Conservation (phyloP, 1,140 invertebrate genomes). For the Drosophila quadrilineata region DNA sequence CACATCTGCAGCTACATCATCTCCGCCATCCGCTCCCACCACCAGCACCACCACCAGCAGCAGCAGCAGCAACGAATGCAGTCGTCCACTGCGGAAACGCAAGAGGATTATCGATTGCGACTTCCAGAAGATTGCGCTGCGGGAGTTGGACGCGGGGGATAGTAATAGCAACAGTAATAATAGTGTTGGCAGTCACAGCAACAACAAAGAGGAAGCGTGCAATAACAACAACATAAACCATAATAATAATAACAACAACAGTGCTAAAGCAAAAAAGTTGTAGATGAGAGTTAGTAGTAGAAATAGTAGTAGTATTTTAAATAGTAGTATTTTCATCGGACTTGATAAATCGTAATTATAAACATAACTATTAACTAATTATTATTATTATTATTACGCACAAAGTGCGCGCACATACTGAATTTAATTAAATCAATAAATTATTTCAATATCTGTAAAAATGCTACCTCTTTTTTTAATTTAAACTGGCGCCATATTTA, state of each 20-base stretch:
- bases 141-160: conserved; percentile 61
- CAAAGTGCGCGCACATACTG: conserved; percentile 20
- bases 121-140: conserved; percentile 71
- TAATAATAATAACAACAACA: conserved; percentile 42
- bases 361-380: background rate
- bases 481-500: background rate
- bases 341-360: conserved; percentile 16
- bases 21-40: background rate
- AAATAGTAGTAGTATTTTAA: conserved; percentile 27
- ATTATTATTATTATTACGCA: conserved; percentile 16
- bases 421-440: conserved; percentile 37
- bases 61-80: conserved; percentile 81
- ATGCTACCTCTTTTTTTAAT: too few species aligned
- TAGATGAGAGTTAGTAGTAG: conserved; percentile 16
- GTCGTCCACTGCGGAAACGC: conserved; percentile 84
- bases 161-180: conserved; percentile 5
- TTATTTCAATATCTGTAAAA: conserved; percentile 34
- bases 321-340: conserved; percentile 26
- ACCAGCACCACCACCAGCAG: background rate
- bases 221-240: conserved; percentile 51
- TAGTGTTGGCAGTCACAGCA: conserved; percentile 7
- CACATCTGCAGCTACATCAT: conserved; percentile 4
- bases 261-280: conserved; percentile 67
- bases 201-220: conserved; percentile 42
- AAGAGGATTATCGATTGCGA: conserved; percentile 81